Evolutionary conservation across 2,113 vertebrate genomes (phyloP).

Genomic region (Boulengeromyrus knoepffleri): DNA sequence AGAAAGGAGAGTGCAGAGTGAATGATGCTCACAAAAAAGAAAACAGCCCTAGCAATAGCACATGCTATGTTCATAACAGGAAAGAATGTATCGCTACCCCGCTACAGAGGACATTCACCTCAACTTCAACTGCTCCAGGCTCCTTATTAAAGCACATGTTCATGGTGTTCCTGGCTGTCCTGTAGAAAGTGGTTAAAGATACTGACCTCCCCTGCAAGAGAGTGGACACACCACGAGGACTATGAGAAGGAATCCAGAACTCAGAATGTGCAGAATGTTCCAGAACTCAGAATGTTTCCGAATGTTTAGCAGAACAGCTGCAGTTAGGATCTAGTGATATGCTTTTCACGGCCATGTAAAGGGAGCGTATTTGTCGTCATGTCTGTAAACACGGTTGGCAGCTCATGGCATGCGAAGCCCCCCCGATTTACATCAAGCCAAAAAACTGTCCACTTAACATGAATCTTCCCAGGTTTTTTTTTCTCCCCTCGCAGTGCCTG

Average conservation of each 20-base stretch:
- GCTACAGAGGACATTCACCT: constrained; percentile 52
- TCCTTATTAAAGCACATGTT: constrained; percentile 86
- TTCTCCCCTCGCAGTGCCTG: too few relatives aligned
- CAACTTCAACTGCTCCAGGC: constrained; percentile 76
- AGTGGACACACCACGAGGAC: constrained; percentile 17
- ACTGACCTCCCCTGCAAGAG: constrained; percentile 76
- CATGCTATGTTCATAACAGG: constrained; percentile 9
- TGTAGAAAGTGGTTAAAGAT: constrained; percentile 81
- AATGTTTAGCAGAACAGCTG: constrained; percentile 6
- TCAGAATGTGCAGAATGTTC: not conserved
- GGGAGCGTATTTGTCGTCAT: not conserved
- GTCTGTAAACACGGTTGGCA: not conserved
- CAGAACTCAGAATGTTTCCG: not conserved
- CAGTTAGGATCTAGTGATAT: not conserved
- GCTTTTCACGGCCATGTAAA: not conserved
- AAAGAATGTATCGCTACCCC: not conserved
- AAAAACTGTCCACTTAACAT: not conserved
- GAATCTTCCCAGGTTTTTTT: not conserved
- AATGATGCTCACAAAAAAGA: not conserved
- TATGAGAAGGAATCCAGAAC: not conserved
- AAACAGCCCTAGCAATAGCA: not conserved
- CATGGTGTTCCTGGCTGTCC: constrained; percentile 84
- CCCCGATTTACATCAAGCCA: not conserved
- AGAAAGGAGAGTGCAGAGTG: not conserved
- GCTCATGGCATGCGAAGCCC: not conserved